Conservation (phyloP, 2,888 invertebrate genomes). For the Xestia c-nigrum region DNA sequence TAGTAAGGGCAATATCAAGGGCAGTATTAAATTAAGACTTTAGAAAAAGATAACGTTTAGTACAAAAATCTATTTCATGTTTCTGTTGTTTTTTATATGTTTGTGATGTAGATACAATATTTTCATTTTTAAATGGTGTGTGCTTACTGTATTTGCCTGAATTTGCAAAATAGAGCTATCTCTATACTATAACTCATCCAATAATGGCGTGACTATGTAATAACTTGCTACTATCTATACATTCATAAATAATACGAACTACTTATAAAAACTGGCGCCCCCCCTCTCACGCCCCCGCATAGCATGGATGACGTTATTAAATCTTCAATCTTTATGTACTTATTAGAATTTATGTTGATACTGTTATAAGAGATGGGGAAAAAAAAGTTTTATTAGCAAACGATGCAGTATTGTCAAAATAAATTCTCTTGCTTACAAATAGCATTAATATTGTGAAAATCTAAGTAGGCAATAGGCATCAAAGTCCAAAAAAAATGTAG, state of each 20-base stretch:
- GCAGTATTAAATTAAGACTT: constrained; percentile 13
- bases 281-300: not conserved
- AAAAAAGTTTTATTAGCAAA: not conserved
- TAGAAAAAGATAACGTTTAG: not conserved
- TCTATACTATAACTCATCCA: constrained; percentile 31
- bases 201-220: constrained; percentile 27
- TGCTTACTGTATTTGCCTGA: not conserved
- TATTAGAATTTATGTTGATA: not conserved
- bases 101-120: not conserved
- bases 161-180: constrained; percentile 24
- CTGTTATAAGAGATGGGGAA: not conserved
- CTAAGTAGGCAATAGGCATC: no score
- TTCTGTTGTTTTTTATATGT: not conserved
- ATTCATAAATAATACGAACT: constrained; percentile 29
- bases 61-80: not conserved
- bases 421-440: not conserved
- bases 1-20: constrained; percentile 41
- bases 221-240: constrained; percentile 18
- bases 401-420: not conserved
- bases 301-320: not conserved
- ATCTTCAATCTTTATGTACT: not conserved
- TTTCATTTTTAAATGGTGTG: not conserved
- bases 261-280: not conserved
- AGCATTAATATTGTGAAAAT: not conserved
- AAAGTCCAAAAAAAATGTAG: not conserved